phyloP scores from a whole-genome alignment of 2,888 invertebrate species.

The Lacanobia wlatinum region DNA sequence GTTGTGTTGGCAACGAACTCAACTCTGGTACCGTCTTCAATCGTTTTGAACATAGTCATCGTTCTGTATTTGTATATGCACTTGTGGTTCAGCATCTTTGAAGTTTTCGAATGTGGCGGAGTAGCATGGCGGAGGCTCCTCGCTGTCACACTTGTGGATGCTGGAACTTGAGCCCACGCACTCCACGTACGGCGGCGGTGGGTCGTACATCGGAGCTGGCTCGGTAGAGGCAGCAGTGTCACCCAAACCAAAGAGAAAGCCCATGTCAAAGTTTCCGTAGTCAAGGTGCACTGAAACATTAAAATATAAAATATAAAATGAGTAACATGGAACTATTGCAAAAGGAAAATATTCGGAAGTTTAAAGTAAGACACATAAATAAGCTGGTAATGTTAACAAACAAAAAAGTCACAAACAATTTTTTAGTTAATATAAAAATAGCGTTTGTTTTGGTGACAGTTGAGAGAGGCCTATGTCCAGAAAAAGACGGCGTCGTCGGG shows the following conservation, averaged over 20 bases:
- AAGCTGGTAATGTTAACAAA: background rate
- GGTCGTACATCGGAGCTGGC: conserved; percentile 62
- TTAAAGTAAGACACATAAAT: background rate
- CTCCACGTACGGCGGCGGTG: conserved; percentile 81
- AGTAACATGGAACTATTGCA: background rate
- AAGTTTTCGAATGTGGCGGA: conserved; percentile 77
- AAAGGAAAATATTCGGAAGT: background rate
- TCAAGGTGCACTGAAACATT: conserved; percentile 59
- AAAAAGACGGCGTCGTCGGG: no score
- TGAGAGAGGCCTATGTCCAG: no score
- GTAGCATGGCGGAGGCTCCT: conserved; percentile 83
- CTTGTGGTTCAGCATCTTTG: conserved; percentile 72
- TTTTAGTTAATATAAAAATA: background rate
- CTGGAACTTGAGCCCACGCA: conserved; percentile 62
- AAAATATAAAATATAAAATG: background rate
- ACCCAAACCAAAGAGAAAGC: conserved; percentile 22
- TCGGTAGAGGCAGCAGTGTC: conserved; percentile 50
- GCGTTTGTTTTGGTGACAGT: no score
- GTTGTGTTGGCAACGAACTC: background rate
- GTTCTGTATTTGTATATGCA: conserved; percentile 62
- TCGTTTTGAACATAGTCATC: conserved; percentile 32
- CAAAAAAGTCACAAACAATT: background rate
- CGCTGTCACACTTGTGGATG: conserved; percentile 42
- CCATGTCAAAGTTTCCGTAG: conserved; percentile 39
- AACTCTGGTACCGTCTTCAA: conserved; percentile 13